Percentiles rank a stretch among this genome's conserved stretches.
Evolutionary conservation across 2,113 vertebrate species (phyloP).

Genomic region (Picathartes gymnocephalus): DNA sequence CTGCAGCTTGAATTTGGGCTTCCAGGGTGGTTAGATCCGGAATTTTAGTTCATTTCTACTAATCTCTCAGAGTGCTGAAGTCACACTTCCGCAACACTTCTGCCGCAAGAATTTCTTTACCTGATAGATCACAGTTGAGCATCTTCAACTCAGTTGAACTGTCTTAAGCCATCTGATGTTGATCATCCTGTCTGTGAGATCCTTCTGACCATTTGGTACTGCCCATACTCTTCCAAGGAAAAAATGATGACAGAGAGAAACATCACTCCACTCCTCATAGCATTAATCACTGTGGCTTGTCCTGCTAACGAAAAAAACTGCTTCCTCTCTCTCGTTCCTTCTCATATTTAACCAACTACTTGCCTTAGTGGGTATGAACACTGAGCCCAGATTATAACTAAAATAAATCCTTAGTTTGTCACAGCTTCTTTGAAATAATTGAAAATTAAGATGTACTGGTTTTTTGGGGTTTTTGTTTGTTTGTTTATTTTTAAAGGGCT

Average conservation of each 20-base stretch:
- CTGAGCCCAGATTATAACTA: not conserved
- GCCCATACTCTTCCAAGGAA: not conserved
- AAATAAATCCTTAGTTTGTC: not conserved
- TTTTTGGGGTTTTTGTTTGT: too few relatives aligned
- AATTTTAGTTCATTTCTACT: not conserved
- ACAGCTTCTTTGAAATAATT: not conserved
- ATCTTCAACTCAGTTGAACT: not conserved
- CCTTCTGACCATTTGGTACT: not conserved
- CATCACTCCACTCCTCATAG: not conserved
- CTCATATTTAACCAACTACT: not conserved
- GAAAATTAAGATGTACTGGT: not conserved
- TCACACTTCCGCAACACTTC: not conserved
- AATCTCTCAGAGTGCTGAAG: not conserved
- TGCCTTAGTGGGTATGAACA: not conserved
- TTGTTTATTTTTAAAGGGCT: not conserved
- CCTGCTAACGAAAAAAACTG: not conserved
- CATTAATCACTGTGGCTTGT: not conserved
- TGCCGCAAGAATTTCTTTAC: not conserved
- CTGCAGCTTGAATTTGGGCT: not conserved
- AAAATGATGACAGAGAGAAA: not conserved
- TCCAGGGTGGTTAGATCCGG: not conserved
- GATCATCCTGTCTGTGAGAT: not conserved
- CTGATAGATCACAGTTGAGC: not conserved
- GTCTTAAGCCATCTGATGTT: not conserved
- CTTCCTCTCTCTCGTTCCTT: not conserved